Evolutionary conservation across 2,888 invertebrate genomes (phyloP).

Genomic region (Myathropa florea): DNA sequence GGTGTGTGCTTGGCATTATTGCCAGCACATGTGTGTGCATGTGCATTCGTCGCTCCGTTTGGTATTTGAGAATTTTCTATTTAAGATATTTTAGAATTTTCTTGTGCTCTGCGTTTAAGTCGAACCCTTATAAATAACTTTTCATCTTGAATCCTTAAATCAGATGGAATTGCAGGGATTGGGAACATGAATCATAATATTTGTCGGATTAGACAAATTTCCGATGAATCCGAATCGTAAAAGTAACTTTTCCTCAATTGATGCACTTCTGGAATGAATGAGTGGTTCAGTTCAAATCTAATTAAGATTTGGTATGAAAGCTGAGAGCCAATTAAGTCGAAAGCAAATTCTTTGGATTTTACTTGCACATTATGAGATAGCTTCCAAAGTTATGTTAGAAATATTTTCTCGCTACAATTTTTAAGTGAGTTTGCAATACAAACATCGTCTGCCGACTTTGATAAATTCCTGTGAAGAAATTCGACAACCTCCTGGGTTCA

Average conservation of each 20-base stretch:
- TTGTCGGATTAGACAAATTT: not conserved
- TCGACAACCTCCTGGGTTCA: no score
- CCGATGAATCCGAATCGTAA: not conserved
- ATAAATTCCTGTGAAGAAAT: no score
- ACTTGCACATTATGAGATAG: not conserved
- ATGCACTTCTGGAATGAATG: not conserved
- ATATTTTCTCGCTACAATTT: no score
- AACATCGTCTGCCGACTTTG: no score
- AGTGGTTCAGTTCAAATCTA: not conserved
- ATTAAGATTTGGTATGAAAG: not conserved
- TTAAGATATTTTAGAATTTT: not conserved
- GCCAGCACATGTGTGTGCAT: not conserved
- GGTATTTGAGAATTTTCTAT: not conserved
- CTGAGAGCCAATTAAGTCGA: not conserved
- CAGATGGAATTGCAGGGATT: not conserved
- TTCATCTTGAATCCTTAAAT: not conserved
- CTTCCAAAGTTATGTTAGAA: not conserved
- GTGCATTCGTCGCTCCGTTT: not conserved
- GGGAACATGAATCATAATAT: not conserved
- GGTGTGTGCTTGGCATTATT: not conserved
- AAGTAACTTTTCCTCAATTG: not conserved
- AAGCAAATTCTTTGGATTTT: not conserved
- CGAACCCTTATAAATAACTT: not conserved
- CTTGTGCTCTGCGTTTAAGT: not conserved
- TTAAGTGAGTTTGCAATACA: no score